These are phyloP conservation scores for Ramphastos sulfuratus DNA, from an alignment of 2,113 vertebrate species.

Conservation along the genomic window DNA sequence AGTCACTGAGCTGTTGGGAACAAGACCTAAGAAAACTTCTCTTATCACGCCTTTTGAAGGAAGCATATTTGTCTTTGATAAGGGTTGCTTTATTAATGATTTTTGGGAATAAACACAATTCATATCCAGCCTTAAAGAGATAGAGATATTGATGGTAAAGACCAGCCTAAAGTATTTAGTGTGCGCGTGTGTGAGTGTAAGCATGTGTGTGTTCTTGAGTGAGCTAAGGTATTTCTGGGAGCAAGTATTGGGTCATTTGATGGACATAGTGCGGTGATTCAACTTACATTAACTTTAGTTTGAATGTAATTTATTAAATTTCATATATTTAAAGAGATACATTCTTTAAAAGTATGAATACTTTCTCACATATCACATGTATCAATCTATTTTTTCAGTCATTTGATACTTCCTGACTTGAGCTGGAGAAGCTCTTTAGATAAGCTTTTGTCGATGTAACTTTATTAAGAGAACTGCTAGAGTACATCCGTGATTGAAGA, in stretches of 20 bases:
- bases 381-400: slow-evolving; percentile 77
- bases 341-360: slow-evolving; percentile 77
- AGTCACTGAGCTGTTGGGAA: slow-evolving; percentile 84
- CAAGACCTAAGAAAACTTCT: slow-evolving; percentile 72
- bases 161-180: slow-evolving; percentile 73
- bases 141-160: slow-evolving; percentile 68
- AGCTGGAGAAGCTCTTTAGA: slow-evolving; percentile 76
- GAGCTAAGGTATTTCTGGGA: slow-evolving; percentile 77
- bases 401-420: slow-evolving; percentile 76
- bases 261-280: slow-evolving; percentile 78
- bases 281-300: slow-evolving; percentile 75
- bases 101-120: slow-evolving; percentile 69
- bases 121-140: slow-evolving; percentile 80
- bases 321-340: slow-evolving; percentile 80
- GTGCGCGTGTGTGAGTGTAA: slow-evolving; percentile 68
- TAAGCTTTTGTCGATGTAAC: slow-evolving; percentile 75
- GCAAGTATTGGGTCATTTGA: slow-evolving; percentile 77
- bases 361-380: slow-evolving; percentile 77
- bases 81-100: slow-evolving; percentile 69
- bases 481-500: slow-evolving; percentile 53
- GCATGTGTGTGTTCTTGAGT: slow-evolving; percentile 77
- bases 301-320: slow-evolving; percentile 84
- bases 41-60: slow-evolving; percentile 63
- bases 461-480: slow-evolving; percentile 69
- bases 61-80: slow-evolving; percentile 69